Conservation (phyloP, 2,888 invertebrate species). For the Agonopterix heracliana region DNA sequence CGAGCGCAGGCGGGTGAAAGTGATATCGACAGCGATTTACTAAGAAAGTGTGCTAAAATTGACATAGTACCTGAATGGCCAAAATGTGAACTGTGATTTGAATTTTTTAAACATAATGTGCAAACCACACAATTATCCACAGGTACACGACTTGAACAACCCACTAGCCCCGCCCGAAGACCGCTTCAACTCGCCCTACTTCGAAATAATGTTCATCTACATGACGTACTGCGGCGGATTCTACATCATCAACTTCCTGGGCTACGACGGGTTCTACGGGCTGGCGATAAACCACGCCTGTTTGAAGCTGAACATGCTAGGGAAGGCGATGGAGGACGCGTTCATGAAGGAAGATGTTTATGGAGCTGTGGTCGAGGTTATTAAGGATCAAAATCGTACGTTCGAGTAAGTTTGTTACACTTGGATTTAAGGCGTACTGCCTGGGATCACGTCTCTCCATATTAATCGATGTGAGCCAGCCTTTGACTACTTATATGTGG, state of each 20-base stretch:
- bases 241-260: slow-evolving; percentile 35
- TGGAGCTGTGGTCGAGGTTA: slow-evolving; percentile 26
- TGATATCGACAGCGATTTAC: no score
- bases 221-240: slow-evolving; percentile 25
- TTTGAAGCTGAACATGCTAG: slow-evolving; percentile 43
- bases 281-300: slow-evolving; percentile 46
- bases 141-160: slow-evolving; percentile 37
- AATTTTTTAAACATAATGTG: no score
- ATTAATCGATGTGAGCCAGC: no score
- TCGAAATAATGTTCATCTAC: slow-evolving; percentile 37
- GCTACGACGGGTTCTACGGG: slow-evolving; percentile 51
- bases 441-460: no score
- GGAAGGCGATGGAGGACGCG: slow-evolving; percentile 37
- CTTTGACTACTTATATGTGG: no score
- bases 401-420: slow-evolving; percentile 29
- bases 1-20: no score
- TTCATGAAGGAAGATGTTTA: slow-evolving; percentile 18
- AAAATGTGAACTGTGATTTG: no score
- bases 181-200: slow-evolving; percentile 38
- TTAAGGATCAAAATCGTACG: slow-evolving; percentile 38
- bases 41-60: no score
- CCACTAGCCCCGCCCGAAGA: slow-evolving; percentile 28
- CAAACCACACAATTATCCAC: background rate
- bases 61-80: no score
- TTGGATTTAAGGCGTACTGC: no score